Evolutionary conservation across 2,888 invertebrate genomes (phyloP).

Genomic region (Beris morrisii): DNA sequence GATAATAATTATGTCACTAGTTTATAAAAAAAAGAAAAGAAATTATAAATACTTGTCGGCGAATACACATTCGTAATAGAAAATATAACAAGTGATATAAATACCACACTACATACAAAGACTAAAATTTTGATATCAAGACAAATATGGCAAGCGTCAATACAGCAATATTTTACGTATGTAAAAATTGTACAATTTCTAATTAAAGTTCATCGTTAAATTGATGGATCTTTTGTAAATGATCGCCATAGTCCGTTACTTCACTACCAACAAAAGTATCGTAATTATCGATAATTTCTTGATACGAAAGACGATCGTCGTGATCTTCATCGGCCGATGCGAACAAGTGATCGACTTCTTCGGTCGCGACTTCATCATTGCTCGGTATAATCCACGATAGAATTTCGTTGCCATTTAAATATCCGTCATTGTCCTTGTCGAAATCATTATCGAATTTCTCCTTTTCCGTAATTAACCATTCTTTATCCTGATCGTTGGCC

Average conservation of each 20-base stretch:
- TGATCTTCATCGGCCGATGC: constrained; percentile 82
- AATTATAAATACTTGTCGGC: too few species aligned
- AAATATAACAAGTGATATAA: too few species aligned
- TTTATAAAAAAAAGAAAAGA: too few species aligned
- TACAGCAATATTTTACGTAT: too few species aligned
- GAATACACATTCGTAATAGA: too few species aligned
- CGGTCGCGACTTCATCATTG: constrained; percentile 83
- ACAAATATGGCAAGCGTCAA: too few species aligned
- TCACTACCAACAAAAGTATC: constrained; percentile 92
- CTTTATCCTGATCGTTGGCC: constrained; percentile 69
- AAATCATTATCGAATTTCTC: constrained; percentile 84
- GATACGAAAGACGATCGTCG: constrained; percentile 75
- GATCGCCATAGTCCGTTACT: constrained; percentile 85
- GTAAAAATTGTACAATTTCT: too few species aligned
- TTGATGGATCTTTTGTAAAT: constrained; percentile 78
- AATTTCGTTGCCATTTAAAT: constrained; percentile 77
- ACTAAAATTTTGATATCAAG: too few species aligned
- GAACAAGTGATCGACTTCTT: constrained; percentile 90
- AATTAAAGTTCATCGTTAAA: constrained; percentile 78
- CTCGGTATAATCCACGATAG: constrained; percentile 88
- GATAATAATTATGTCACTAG: too few species aligned
- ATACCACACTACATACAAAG: too few species aligned
- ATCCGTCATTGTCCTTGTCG: constrained; percentile 83
- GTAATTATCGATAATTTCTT: constrained; percentile 82
- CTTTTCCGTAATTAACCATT: constrained; percentile 72